Conservation (phyloP, 2,797 vertebrate species). For the Eulemur coronatus region DNA sequence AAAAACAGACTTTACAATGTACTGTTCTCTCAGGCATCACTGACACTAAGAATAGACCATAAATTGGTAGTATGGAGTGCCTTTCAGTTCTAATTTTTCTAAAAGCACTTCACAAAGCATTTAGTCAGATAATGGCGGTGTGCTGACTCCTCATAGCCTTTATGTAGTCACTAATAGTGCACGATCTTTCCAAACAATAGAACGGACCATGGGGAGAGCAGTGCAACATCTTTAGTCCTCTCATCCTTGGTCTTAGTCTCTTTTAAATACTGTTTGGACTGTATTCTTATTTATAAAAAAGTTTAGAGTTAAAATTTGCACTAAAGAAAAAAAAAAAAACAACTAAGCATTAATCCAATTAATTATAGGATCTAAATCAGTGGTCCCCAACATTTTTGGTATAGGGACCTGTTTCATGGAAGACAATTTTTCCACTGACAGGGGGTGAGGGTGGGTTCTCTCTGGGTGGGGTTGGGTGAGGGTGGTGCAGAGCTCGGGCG, state of each 20-base stretch:
- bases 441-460: no score
- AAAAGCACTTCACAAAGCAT: conserved; percentile 73
- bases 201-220: neutral
- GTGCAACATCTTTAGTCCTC: neutral
- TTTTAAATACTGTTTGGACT: neutral
- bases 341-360: neutral
- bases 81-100: conserved; percentile 68
- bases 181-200: neutral
- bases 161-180: conserved; percentile 27
- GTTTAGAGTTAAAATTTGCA: neutral
- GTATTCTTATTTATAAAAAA: conserved; percentile 9
- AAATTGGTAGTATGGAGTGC: conserved; percentile 58
- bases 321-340: neutral
- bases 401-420: no score
- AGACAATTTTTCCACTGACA: no score
- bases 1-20: conserved; percentile 50
- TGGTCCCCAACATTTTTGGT: no score
- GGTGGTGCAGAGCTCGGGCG: no score
- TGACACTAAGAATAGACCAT: conserved; percentile 52
- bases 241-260: neutral
- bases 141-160: conserved; percentile 8
- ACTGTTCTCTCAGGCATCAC: conserved; percentile 23
- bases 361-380: neutral
- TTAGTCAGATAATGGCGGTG: conserved; percentile 66
- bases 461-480: no score